Evolutionary conservation across 2,797 vertebrate species (phyloP), one percentile per base, ranked within the genome.

Genomic region (Erpetoichthys calabaricus): DNA sequence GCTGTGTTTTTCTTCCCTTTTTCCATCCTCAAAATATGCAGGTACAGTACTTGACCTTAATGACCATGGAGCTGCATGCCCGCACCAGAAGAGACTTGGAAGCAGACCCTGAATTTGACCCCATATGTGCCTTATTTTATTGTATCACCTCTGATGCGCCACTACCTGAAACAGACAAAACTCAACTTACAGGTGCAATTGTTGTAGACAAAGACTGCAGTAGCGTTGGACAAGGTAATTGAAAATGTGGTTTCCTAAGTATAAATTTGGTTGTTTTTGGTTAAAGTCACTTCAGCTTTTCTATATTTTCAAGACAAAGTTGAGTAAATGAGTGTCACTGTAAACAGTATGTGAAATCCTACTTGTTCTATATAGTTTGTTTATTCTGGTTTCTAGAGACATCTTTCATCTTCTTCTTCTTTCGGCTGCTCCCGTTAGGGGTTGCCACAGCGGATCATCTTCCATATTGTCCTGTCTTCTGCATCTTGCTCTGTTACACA

Each of bases 121-220:
- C 93, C 0, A 88, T 99, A 75, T 96, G 95, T 89, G 94, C 94
- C 84, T 81, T 99, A 68, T 99, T 99, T 81, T 99, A 96, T 83
- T 91, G 89, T 83, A 68, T 99, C 67, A 90, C 83, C 50, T 94
- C 88, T 45, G 96, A 99, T 49, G 75, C 82, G 10, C 67, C 75
- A 3, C 70, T 95, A 57, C 81, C 82, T 47, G 70, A 81, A 55
- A 80, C 70, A 6, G 78, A 86, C 54, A 69, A 72, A 72, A 87
- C 63, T 60, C 83, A 86, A 73, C 70, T 93, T 70, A 88, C 81
- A 0, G 96, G 94, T 44, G 89, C 89, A 58, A 85, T 99, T 45
- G 80, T 99, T 64, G 83, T 98, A 68, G 85, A 91, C 71, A 86
- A 81, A 76, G 83, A 91, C 64, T 72, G 75, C 63, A 76, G 66